phyloP scores from a whole-genome alignment of 2,797 vertebrate species.

The Dryobates pubescens region DNA sequence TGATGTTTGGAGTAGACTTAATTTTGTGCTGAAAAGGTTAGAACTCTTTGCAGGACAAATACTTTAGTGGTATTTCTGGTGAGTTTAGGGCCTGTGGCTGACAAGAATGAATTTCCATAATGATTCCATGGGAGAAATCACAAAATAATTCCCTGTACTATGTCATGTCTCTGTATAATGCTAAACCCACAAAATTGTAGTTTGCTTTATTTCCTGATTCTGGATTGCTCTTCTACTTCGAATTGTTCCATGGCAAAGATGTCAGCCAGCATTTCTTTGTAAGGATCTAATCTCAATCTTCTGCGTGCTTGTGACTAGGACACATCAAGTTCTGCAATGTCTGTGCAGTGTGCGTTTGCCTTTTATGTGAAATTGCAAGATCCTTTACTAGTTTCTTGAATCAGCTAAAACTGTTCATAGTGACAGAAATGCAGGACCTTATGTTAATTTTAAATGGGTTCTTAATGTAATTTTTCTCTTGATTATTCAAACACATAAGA shows the following conservation, averaged over 20 bases:
- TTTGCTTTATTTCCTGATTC: neutral
- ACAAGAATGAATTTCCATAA: neutral
- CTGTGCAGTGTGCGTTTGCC: neutral
- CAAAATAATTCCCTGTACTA: neutral
- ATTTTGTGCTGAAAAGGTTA: neutral
- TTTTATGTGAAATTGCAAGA: neutral
- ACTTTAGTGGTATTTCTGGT: neutral
- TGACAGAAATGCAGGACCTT: neutral
- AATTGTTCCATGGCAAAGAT: neutral
- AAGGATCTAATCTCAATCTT: neutral
- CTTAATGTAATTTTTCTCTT: neutral
- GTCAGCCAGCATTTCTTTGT: neutral
- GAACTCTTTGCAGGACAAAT: neutral
- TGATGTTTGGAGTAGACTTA: neutral
- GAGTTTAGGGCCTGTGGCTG: neutral
- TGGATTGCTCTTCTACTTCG: neutral
- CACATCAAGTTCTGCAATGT: neutral
- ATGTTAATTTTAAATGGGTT: neutral
- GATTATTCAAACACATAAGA: neutral
- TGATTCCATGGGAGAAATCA: neutral
- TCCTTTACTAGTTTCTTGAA: neutral
- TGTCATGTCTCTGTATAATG: neutral
- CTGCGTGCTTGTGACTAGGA: neutral
- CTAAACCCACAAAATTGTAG: neutral
- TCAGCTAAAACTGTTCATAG: neutral